These are phyloP conservation scores for Erythrocercus mccallii DNA, from an alignment of 2,113 vertebrate species.

Conservation along the genomic window DNA sequence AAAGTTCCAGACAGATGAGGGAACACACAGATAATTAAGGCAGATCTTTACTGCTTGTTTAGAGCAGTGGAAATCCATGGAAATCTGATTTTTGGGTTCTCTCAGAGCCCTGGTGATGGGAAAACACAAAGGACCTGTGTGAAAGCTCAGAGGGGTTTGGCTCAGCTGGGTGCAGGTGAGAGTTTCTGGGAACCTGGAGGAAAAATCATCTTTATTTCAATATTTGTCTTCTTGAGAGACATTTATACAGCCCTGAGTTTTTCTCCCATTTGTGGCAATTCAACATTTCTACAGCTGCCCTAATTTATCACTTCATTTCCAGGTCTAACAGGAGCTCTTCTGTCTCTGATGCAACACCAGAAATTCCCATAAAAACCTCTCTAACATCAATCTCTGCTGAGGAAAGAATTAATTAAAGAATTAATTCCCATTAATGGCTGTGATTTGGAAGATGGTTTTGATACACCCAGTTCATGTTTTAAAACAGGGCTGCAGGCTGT, in stretches of 20 bases:
- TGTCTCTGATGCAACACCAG: not conserved
- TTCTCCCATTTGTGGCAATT: not conserved
- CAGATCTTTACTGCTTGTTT: not conserved
- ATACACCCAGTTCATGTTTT: not conserved
- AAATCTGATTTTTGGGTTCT: not conserved
- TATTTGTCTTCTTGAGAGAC: not conserved
- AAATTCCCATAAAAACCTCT: not conserved
- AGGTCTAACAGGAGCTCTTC: not conserved
- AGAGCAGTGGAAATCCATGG: not conserved
- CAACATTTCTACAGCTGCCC: not conserved
- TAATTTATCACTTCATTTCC: not conserved
- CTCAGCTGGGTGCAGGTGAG: not conserved
- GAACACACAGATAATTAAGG: not conserved
- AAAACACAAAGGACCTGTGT: not conserved
- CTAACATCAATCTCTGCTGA: not conserved
- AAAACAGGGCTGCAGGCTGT: not conserved
- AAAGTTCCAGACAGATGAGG: not conserved
- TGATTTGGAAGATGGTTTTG: not conserved
- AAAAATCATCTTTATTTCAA: fast-evolving
- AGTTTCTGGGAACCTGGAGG: not conserved
- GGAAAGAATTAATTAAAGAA: not conserved
- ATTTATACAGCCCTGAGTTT: not conserved
- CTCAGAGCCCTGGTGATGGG: not conserved
- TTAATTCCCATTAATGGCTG: not conserved
- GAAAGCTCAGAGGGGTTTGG: not conserved